Base-by-base conservation (phyloP, 30 jellyfish, hydroid and myxozoan genomes). In the Catostylus mosaicus region DNA sequence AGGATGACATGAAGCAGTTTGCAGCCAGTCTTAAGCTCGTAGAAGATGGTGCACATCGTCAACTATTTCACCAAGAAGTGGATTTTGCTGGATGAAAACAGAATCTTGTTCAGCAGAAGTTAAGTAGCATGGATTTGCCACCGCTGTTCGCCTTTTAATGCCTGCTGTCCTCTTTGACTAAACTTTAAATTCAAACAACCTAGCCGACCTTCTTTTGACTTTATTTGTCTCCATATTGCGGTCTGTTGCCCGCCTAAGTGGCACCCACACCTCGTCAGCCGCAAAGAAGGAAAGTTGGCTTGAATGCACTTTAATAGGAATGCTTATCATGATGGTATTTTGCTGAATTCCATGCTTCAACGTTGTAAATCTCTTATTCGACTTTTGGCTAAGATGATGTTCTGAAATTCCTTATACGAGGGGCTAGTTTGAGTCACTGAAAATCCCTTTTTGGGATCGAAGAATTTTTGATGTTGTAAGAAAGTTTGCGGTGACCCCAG, bases 91-190 rank as follows among this genome's bases (percentile, higher is more conserved):
- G 10, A 29, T n/a, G 60, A 19, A 40, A 30, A 24, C 60, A 0
- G 30, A 31, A 56, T 73, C 59, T 56, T 57, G 30, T 23, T 23
- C 77, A 67, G 82, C 75, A 52, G 31, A 35, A 38, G 84, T 34
- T 38, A 80, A 48, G 75, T 47, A 22, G 33, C 48, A 9, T 30
- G 73, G 90, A 80, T 80, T 80, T 64, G 30, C 34, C 29, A 78
- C 73, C 83, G 10, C 90, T 80, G 83, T 65, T 80, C 24, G 35
- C 72, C 16, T 33, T 70, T 24, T 78, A 50, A 75, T 80, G 62
- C 90, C 69, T 66, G 90, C 90, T 80, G 90, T 52, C 72, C 75
- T 67, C 83, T 68, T 80, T 68, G 73, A 35, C 52, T 80, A 68
- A 64, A 38, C 75, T 43, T 52, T 65, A 78, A 57, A 47, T 66